Conservation (phyloP, 2,113 vertebrate species). For the Delphinapterus leucas region DNA sequence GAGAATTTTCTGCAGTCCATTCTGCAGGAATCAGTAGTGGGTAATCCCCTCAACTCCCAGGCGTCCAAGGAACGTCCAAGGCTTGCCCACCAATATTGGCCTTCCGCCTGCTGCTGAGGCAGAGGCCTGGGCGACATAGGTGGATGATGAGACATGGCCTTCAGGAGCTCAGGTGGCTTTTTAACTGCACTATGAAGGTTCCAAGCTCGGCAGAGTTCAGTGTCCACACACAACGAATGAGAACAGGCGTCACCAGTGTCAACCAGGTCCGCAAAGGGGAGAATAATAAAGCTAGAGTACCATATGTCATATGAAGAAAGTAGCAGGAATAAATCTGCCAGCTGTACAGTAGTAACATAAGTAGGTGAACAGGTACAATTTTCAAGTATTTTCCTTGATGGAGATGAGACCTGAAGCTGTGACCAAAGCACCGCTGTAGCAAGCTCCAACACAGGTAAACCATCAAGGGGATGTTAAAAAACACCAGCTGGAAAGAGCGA, state of each 20-base stretch:
- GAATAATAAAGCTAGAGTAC: slow-evolving; percentile 89
- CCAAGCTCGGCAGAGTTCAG: slow-evolving; percentile 78
- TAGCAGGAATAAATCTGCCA: slow-evolving; percentile 94
- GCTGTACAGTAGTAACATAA: slow-evolving; percentile 88
- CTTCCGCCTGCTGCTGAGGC: neutral
- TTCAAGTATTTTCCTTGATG: slow-evolving; percentile 70
- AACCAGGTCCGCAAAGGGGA: slow-evolving; percentile 94
- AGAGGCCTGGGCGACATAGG: neutral
- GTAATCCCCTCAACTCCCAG: neutral
- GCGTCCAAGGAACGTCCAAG: neutral
- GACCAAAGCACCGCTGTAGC: slow-evolving; percentile 88
- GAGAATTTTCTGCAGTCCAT: slow-evolving; percentile 32
- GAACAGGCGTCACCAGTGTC: slow-evolving; percentile 82
- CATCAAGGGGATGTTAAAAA: slow-evolving; percentile 95
- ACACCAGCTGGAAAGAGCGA: slow-evolving; percentile 85
- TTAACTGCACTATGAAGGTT: slow-evolving; percentile 82
- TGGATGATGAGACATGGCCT: neutral
- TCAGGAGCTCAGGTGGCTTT: slow-evolving; percentile 86
- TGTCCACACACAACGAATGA: slow-evolving; percentile 90
- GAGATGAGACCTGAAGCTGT: slow-evolving; percentile 90
- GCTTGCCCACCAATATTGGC: neutral
- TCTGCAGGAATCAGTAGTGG: slow-evolving; percentile 35
- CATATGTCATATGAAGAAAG: slow-evolving; percentile 92
- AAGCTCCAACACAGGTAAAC: slow-evolving; percentile 96
- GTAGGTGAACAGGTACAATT: slow-evolving; percentile 82